Evolutionary conservation across 2,888 invertebrate genomes (phyloP).

Genomic region (Polylopha cassiicola): DNA sequence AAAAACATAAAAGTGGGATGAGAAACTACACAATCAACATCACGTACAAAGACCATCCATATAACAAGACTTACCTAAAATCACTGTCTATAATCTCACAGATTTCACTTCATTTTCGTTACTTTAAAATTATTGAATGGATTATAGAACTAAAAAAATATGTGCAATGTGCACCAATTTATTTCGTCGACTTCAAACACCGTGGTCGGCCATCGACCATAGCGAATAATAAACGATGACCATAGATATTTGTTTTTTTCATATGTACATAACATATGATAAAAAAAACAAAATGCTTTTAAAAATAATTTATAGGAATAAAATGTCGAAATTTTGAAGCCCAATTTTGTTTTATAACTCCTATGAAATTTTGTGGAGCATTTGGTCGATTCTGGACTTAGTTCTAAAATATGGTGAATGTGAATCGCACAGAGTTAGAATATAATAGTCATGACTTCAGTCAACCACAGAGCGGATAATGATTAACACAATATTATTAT

Average conservation of each 20-base stretch:
- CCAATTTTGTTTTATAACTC: too few species aligned
- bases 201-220: constrained; percentile 54
- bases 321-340: too few species aligned
- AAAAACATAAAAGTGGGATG: constrained; percentile 61
- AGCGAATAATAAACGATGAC: neutral
- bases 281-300: neutral
- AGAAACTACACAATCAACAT: constrained; percentile 56
- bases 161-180: constrained; percentile 51
- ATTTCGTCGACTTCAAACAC: constrained; percentile 53
- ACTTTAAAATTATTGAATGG: constrained; percentile 42
- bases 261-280: neutral
- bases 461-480: too few species aligned
- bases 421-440: too few species aligned
- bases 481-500: too few species aligned
- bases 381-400: too few species aligned
- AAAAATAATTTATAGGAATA: neutral
- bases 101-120: constrained; percentile 37
- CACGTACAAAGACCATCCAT: constrained; percentile 40
- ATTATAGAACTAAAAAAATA: constrained; percentile 42
- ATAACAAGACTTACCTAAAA: constrained; percentile 42
- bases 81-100: constrained; percentile 35
- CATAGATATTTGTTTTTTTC: constrained; percentile 1
- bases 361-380: too few species aligned
- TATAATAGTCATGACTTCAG: too few species aligned
- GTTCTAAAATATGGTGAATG: too few species aligned